Evolutionary conservation across 2,888 invertebrate species (phyloP).

Genomic region (Molorchus minor): DNA sequence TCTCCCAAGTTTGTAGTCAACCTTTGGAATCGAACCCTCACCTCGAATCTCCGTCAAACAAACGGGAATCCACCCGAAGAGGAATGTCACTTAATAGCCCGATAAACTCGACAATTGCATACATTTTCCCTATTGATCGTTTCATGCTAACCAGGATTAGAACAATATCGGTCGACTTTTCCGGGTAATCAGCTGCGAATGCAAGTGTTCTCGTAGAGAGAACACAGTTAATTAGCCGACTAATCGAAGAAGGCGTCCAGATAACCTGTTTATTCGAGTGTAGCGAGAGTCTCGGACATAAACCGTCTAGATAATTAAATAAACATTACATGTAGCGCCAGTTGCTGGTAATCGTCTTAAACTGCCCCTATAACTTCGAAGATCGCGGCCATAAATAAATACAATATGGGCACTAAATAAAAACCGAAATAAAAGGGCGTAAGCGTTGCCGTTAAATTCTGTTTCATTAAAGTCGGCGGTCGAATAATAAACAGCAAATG

Average conservation of each 20-base stretch:
- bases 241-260: conserved; percentile 7
- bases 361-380: conserved; percentile 4
- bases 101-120: no score
- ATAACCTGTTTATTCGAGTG: conserved; percentile 7
- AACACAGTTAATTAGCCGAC: conserved; percentile 3
- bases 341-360: conserved; percentile 13
- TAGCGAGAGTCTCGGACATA: background rate
- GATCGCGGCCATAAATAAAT: conserved; percentile 6
- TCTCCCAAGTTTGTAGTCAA: no score
- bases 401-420: conserved; percentile 2
- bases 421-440: background rate
- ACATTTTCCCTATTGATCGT: no score
- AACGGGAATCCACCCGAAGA: no score
- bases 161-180: no score
- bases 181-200: no score
- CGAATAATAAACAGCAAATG: background rate
- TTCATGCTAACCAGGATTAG: no score
- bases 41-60: no score
- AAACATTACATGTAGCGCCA: conserved; percentile 22
- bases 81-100: no score
- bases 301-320: conserved; percentile 16
- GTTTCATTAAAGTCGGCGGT: background rate
- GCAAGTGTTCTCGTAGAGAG: background rate
- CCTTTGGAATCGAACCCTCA: no score
- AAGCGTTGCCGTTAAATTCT: background rate